Base-by-base conservation (phyloP, 2,888 invertebrate species). In the Diarsia dahlii region DNA sequence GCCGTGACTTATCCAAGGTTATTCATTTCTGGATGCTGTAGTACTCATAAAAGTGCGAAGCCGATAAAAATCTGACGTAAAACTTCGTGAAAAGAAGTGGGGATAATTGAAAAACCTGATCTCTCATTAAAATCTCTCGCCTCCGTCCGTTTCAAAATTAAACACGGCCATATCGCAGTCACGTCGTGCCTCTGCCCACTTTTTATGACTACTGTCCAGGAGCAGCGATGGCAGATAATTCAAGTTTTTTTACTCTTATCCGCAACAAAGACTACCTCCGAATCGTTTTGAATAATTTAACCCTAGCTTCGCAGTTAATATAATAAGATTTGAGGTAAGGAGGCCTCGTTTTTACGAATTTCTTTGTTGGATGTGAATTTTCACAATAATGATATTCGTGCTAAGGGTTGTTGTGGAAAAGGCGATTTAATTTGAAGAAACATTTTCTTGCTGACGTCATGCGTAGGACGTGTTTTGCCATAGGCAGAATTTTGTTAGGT, bases 31-130 rank as follows among this genome's bases (percentile, higher is more conserved):
- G 82, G 85, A 81, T 80, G 78, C 79, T 85, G 79, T 76, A 82
- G 85, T 84, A 87, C 87, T 88, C 90, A 88, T 91, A 91, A 90
- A 91, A 91, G 89, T 90, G 88, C 90, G 83, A 81, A 74, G 90
- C 84, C 90, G 90, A 93, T 93, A 92, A 93, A 93, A 93, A 92
- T 91, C 91, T 91, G 91, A 89, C 91, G 91, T 92, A 90, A 92
- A 94, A 94, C 90, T 94, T 91, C 85, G 90, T 88, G 89, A 91
- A 94, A 93, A 94, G 94, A 94, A 93, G 93, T 93, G 90, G 91
- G 92, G 93, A 94, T 95, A 95, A 96, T 95, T 96, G 95, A 95
- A 96, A 96, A 96, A 93, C 93, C 95, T 93, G 95, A 96, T 96
- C 95, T 95, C 94, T 95, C 95, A 95, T 96, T 96, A 96, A 95